These are phyloP conservation scores for Odontesthes bonariensis DNA, from an alignment of 2,113 vertebrate genomes.

Conservation along the genomic window DNA sequence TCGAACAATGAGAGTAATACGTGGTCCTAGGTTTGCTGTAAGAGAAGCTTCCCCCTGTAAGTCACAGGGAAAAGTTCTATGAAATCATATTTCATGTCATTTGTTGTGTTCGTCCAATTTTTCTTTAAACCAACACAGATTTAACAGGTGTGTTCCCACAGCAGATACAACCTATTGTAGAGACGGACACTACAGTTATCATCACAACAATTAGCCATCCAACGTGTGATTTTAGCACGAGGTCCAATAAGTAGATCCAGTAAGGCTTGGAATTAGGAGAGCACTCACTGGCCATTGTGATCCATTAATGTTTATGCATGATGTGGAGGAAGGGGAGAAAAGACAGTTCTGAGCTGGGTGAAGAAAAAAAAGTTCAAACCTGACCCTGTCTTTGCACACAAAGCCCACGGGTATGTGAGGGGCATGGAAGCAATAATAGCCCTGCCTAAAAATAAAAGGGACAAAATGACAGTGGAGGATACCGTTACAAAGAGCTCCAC, in stretches of 20 bases:
- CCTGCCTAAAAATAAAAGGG: slow-evolving; percentile 80
- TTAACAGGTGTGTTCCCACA: too few species aligned
- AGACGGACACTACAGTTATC: too few species aligned
- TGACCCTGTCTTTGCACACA: slow-evolving; percentile 67
- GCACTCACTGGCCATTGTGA: slow-evolving; percentile 1
- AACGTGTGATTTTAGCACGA: neutral
- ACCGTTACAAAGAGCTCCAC: slow-evolving; percentile 77
- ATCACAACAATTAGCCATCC: neutral
- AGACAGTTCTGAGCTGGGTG: slow-evolving; percentile 8
- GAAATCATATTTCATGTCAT: too few species aligned
- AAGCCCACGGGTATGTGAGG: slow-evolving; percentile 67
- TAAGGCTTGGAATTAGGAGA: slow-evolving; percentile 41
- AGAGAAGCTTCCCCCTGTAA: too few species aligned
- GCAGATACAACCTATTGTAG: too few species aligned
- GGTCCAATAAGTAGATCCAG: neutral
- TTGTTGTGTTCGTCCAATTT: too few species aligned
- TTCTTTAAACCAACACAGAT: too few species aligned
- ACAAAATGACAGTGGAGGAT: slow-evolving; percentile 78
- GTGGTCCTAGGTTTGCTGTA: too few species aligned
- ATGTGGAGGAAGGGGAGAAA: slow-evolving; percentile 34
- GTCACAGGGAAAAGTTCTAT: too few species aligned
- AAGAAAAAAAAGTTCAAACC: slow-evolving; percentile 55
- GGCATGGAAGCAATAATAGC: slow-evolving; percentile 62
- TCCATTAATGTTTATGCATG: slow-evolving; percentile 22
- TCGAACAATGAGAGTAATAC: too few species aligned